Evolutionary conservation across 2,888 invertebrate genomes (phyloP), one percentile per base, ranked within the genome.

Genomic region (Agrotis ipsilon): DNA sequence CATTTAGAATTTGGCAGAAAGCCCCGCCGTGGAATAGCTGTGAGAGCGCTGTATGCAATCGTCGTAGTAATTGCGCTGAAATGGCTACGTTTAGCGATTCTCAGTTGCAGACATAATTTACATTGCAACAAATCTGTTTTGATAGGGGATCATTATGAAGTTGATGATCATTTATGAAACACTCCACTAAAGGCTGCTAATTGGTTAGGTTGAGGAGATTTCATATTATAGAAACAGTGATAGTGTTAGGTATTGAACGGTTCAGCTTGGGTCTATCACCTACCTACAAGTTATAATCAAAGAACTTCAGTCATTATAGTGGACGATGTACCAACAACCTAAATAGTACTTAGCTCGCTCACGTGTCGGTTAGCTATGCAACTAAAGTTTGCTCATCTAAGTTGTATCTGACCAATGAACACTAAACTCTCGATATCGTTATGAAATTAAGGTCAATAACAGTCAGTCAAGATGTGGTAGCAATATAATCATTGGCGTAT

Each of bases 401-500:
- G 52, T 67, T 69, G 52, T 60, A 57, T 51, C 45, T 67, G 57
- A 60, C 72, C 70, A 68, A 74, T 63, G 51, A 27, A 55, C 51
- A 68, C 45, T 52, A 21, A 54, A 60, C 65, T 48, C 3, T 14
- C 16, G 55, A 60, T 27, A 63, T 64, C 59, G 24, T 76, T 51
- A 73, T 68, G 48, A 75, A 48, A 68, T 73, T 64, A 62, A 70
- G 69, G 74, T 79, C 82, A 59, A 68, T 39, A 49, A 61, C 51
- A 32, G 48, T 18, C 24, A 62, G 60, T 79, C 46, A 67, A 69
- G 60, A 79, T 72, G 60, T 57, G 61, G 71, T 69, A 73, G 76
- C 80, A 80, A 84, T 85, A 84, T 85, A 81, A 75, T 72, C 70
- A 79, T 84, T 81, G 80, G 68, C 54, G 74, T 80, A 76, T 76